phyloP scores from a whole-genome alignment of 2,888 invertebrate genomes.

The Serrognathus titanus region DNA sequence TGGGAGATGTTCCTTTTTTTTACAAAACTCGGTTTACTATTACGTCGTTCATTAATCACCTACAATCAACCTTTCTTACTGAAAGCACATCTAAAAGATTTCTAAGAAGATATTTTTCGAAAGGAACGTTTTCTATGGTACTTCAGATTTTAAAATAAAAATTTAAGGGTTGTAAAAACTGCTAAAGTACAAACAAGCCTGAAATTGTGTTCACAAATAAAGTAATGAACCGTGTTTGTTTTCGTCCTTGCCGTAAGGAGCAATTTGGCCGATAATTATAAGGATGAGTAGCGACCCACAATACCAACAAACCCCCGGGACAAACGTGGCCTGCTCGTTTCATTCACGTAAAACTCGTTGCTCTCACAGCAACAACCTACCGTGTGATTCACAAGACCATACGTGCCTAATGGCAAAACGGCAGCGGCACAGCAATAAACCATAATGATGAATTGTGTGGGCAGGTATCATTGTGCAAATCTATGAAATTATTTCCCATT shows the following conservation, averaged over 20 bases:
- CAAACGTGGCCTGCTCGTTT: conserved; percentile 1
- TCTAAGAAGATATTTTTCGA: too few relatives aligned
- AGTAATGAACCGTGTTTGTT: background rate
- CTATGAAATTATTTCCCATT: conserved; percentile 13
- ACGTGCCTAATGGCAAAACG: conserved; percentile 1
- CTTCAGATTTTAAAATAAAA: too few relatives aligned
- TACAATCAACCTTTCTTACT: too few relatives aligned
- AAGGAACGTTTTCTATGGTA: too few relatives aligned
- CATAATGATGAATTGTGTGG: conserved; percentile 8
- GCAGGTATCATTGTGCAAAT: conserved; percentile 12
- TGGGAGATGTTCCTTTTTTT: too few relatives aligned
- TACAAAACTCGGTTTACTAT: too few relatives aligned
- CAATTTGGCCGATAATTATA: background rate
- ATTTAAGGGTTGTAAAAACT: too few relatives aligned
- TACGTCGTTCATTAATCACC: too few relatives aligned
- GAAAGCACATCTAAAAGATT: too few relatives aligned
- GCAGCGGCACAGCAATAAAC: conserved; percentile 1
- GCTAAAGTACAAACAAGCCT: too few relatives aligned
- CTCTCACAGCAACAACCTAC: background rate
- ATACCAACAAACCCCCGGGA: conserved; percentile 2
- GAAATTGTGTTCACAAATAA: background rate
- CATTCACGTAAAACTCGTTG: conserved; percentile 2
- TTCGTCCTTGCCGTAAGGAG: conserved; percentile 4
- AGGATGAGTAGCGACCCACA: background rate
- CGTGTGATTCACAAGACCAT: conserved; percentile 7